Evolutionary conservation across 2,888 invertebrate genomes (phyloP), one percentile per base, ranked within the genome.

Genomic region (Rhabditophanes sp.): DNA sequence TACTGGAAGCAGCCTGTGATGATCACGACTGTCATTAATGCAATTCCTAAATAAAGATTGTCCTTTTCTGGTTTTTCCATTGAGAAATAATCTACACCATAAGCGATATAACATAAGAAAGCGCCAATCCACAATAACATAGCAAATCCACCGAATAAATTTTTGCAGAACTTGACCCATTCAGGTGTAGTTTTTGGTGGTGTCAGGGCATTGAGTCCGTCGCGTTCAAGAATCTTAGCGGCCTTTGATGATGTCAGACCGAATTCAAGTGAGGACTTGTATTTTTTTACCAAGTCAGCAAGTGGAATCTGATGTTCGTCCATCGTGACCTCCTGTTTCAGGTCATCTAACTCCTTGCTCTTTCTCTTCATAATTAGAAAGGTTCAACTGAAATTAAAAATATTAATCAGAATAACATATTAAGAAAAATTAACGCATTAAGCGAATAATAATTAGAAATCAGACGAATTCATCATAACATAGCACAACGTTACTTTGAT

Each of bases 91-190:
- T 63, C 64, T 37, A 64, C 63, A 11, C 56, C 46, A 43, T 54
- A 64, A 22, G 63, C 63, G 27, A 63, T 41, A 46, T 60, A 63
- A 37, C 63, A 63, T 20, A 63, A 53, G 33, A 64, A 33, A n/a
- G 63, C 57, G 39, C 63, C 63, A 12, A 62, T 44, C 88, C 88
- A 90, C 67, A 90, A 73, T 67, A 90, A 75, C 71, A 77, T 58
- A 1, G 82, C 83, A 70, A 90, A 90, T 65, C 90, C 90, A 58
- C 88, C 88, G 72, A 90, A 90, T 64, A 90, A 75, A 74, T 90
- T 87, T 76, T 88, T 87, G 75, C 87, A 85, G 75, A 90, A 90
- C 72, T 90, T 90, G 60, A 90, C 81, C 88, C 88, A 90, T 76
- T 90, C 90, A 63, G 90, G 88, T 44, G 87, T 88, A 70, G 82